phyloP scores from a whole-genome alignment of 1,140 invertebrate species.

The Drosophila nebulosa region DNA sequence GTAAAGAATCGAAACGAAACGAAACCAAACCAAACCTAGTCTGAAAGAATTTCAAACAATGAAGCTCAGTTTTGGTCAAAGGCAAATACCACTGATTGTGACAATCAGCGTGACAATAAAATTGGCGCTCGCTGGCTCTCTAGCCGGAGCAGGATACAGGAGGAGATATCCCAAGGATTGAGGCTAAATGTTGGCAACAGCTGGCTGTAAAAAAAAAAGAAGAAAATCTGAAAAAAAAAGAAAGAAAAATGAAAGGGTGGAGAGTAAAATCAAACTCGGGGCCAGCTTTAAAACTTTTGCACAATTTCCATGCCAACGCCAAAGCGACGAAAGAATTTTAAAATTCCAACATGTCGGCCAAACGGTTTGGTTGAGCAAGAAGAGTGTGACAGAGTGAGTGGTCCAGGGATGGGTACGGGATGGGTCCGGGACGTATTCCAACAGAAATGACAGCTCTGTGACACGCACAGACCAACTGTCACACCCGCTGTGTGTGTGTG shows the following conservation, averaged over 20 bases:
- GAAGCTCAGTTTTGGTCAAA: conserved; percentile 64
- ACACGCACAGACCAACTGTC: conserved; percentile 78
- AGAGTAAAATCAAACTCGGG: not conserved
- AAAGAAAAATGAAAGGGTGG: not conserved
- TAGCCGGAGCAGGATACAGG: conserved; percentile 22
- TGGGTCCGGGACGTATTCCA: conserved; percentile 38
- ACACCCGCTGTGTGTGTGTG: conserved; percentile 48
- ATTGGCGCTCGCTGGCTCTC: conserved; percentile 41
- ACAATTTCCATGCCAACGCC: conserved; percentile 65
- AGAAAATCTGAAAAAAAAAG: not conserved
- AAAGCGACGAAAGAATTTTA: conserved; percentile 69
- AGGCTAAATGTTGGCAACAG: conserved; percentile 59
- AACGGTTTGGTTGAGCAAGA: not conserved
- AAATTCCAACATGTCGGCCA: conserved; percentile 65
- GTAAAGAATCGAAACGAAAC: not conserved
- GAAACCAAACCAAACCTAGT: conserved; percentile 1
- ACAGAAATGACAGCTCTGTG: conserved; percentile 67
- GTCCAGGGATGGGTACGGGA: not conserved
- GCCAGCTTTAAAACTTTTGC: conserved; percentile 66
- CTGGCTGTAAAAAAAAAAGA: conserved; percentile 40
- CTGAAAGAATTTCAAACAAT: conserved; percentile 52
- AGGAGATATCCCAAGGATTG: conserved; percentile 15
- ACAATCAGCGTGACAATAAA: conserved; percentile 74
- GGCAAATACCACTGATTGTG: conserved; percentile 75
- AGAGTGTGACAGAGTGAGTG: conserved; percentile 3